Base-by-base conservation (phyloP, 1,140 invertebrate genomes). In the Trichonephila clavata region DNA sequence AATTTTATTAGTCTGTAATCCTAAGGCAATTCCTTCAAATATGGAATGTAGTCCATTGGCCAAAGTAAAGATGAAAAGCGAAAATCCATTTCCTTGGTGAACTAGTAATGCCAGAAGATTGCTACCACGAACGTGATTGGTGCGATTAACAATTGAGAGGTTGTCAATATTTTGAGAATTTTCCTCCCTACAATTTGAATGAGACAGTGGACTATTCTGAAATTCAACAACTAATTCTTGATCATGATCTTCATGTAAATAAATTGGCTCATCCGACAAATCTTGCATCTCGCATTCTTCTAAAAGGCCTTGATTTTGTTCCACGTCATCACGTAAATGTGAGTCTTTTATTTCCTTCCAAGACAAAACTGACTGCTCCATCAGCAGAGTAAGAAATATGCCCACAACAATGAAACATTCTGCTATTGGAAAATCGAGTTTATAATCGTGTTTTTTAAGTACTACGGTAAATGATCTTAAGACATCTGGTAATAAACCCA, bases 21-120 rank as follows among this genome's bases (percentile, higher is more conserved):
- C 96, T 21, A 96, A 94, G 20, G 96, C 96, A 32, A 96, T 94
- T 61, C 96, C 96, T 95, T 96, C 96, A 93, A 96, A 96, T 20
- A 96, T 86, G 7, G 96, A 96, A 94, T 96, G 96, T 65, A 96
- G 92, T 32, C 96, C 95, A 14, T 96, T 94, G 14, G 96, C 96
- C 43, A 96, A 92, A 27, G 96, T 93, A 13, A 96, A 94, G n/a
- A 96, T 88, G 59, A 96, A 94, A 91, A 95, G 95, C 16, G 95
- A 87, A 16, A 96, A 84, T 14, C 94, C 92, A 18, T 86, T 90
- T n/a, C 61, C 91, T 86, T 94, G 43, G 16, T 92, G 89, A 16
- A 94, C 6, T 32, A 95, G 59, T 14, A 89, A 59, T 16, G 87
- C 87, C 13, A 95, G 59, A 59, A 95, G 94, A 50, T 87, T 61